Base-by-base conservation (phyloP, 1,140 invertebrate species). In the Listronotus bonariensis region DNA sequence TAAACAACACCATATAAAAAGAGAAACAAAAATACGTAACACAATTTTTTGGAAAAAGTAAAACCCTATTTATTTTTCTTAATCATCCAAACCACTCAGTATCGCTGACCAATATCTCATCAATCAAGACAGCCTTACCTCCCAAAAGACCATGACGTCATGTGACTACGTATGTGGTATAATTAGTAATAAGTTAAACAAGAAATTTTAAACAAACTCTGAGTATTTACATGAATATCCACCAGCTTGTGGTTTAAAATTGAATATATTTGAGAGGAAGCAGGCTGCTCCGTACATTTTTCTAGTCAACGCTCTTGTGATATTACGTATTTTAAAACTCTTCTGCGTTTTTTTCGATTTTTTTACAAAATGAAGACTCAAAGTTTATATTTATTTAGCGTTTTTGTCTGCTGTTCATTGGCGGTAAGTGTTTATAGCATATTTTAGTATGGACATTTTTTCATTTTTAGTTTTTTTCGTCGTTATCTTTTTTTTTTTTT, bases 341-440 rank as follows among this genome's bases (percentile, higher is more conserved):
- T 17, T 5, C 32, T 5, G 5, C 32, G 32, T 9, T 34, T 34
- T 34, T 34, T 34, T 14, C 5, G 18, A 52, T 20, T 59, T 18
- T n/a, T 17, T n/a, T n/a, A n/a, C n/a, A 38, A 34, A 17, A 63
- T 63, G 60, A 63, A 63, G 26, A 45, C 38, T 26, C 9, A 38
- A 17, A 54, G 52, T 48, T 18, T 63, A 18, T 54, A 26, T 45
- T 18, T 63, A 14, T 10, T 63, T 43, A 54, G 60, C 54, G 52
- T 63, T 17, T 55, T 63, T 32, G 52, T 63, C 7, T 63, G 60
- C 34, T 54, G 31, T 38, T 38, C 51, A n/a, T 52, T 63, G 36
- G 60, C 51, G 15, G 60, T 63, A 36, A 63, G 60, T 63, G 31
- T n/a, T n/a, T n/a, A n/a, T n/a, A n/a, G n/a, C n/a, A n/a, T n/a